Conservation (phyloP, 1,140 invertebrate genomes). For the Tachypleus tridentatus region DNA sequence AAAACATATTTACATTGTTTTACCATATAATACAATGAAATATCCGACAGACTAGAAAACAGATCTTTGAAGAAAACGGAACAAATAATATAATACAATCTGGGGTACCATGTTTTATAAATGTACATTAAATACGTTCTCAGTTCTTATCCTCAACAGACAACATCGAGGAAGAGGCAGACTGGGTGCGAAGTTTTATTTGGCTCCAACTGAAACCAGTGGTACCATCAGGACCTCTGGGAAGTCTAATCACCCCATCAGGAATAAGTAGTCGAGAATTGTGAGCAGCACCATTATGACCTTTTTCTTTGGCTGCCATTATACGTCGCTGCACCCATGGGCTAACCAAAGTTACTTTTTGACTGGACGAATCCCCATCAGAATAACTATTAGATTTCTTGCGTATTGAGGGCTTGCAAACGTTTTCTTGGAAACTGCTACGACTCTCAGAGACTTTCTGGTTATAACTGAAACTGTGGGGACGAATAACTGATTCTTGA, state of each 20-base stretch:
- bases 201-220: slow-evolving; percentile 48
- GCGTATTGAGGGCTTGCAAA: slow-evolving; percentile 67
- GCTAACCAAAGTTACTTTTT: slow-evolving; percentile 32
- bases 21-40: too few relatives aligned
- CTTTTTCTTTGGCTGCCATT: slow-evolving; percentile 56
- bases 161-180: too few relatives aligned
- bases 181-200: too few relatives aligned
- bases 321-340: slow-evolving; percentile 54
- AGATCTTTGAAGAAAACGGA: too few relatives aligned
- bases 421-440: slow-evolving; percentile 76
- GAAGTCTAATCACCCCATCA: slow-evolving; percentile 53
- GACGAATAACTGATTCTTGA: neutral
- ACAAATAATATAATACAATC: too few relatives aligned
- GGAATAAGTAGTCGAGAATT: neutral
- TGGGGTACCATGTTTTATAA: too few relatives aligned
- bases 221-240: slow-evolving; percentile 72
- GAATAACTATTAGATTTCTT: neutral
- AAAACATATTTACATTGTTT: too few relatives aligned
- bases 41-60: too few relatives aligned
- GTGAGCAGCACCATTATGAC: slow-evolving; percentile 13
- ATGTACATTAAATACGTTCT: too few relatives aligned
- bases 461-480: neutral
- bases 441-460: slow-evolving; percentile 54
- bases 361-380: neutral
- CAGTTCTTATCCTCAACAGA: too few relatives aligned